A percentile compares a stretch with the other conserved stretches of the same genome.
Conservation (phyloP, 1,140 invertebrate genomes). For the Drosophila novamexicana region DNA sequence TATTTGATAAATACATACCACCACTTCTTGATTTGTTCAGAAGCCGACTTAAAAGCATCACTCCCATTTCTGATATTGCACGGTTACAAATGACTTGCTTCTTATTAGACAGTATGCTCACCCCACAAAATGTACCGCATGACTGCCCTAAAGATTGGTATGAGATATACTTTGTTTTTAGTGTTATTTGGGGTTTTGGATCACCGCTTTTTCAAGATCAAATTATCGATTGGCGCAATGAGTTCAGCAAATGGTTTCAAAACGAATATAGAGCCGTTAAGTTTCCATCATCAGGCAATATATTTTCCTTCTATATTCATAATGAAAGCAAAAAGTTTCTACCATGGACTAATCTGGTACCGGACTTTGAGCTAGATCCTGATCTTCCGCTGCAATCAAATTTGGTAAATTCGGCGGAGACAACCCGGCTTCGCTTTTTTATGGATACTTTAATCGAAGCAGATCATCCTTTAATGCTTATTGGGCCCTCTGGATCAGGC, state of each 20-base stretch:
- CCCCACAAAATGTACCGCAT: slow-evolving; percentile 90
- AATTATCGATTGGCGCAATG: slow-evolving; percentile 93
- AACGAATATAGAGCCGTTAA: slow-evolving; percentile 96
- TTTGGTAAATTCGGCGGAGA: slow-evolving; percentile 95
- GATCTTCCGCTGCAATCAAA: slow-evolving; percentile 94
- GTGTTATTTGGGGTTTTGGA: slow-evolving; percentile 96
- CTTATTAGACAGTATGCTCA: slow-evolving; percentile 93
- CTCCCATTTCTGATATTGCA: slow-evolving; percentile 94
- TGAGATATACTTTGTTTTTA: slow-evolving; percentile 97
- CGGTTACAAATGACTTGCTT: slow-evolving; percentile 95
- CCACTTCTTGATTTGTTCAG: slow-evolving; percentile 91
- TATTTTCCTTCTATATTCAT: slow-evolving; percentile 97
- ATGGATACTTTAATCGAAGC: slow-evolving; percentile 93
- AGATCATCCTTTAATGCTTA: slow-evolving; percentile 94
- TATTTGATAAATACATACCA: slow-evolving; percentile 98
- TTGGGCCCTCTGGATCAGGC: slow-evolving; percentile 94
- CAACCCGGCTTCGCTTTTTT: slow-evolving; percentile 93
- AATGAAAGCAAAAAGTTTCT: slow-evolving; percentile 92
- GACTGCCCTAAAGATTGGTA: slow-evolving; percentile 97
- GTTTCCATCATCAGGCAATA: slow-evolving; percentile 91
- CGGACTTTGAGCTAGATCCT: slow-evolving; percentile 92
- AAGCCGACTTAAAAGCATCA: slow-evolving; percentile 94
- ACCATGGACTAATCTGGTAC: slow-evolving; percentile 93
- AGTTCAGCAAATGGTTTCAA: slow-evolving; percentile 91
- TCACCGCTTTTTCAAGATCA: slow-evolving; percentile 95